These are phyloP conservation scores for Sylvia borin DNA, from an alignment of 2,797 vertebrate species.

Conservation along the genomic window DNA sequence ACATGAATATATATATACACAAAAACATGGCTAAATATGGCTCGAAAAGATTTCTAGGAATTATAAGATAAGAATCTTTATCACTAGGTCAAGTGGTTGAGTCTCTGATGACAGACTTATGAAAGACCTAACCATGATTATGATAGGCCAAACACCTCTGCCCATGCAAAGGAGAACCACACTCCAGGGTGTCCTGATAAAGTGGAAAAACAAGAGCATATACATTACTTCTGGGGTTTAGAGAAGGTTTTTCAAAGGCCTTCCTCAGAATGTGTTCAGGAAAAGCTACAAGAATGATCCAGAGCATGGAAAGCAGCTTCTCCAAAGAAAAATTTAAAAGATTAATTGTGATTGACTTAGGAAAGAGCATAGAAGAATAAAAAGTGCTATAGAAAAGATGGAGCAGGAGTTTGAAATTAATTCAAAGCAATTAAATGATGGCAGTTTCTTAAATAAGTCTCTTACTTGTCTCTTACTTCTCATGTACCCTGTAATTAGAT, in stretches of 20 bases:
- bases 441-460: conserved; percentile 29
- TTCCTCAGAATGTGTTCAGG: not conserved
- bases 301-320: not conserved
- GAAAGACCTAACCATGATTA: not conserved
- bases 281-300: not conserved
- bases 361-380: not conserved
- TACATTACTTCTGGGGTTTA: not conserved
- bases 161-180: not conserved
- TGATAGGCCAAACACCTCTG: not conserved
- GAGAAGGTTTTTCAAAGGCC: not conserved
- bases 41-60: not conserved
- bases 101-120: not conserved
- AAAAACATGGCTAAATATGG: not conserved
- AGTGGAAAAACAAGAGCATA: not conserved
- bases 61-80: not conserved
- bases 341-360: not conserved
- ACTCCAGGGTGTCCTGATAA: not conserved
- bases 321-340: not conserved
- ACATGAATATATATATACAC: not conserved
- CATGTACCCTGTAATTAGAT: not conserved
- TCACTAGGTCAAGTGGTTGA: not conserved
- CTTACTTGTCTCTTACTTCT: not conserved
- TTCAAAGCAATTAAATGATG: conserved; percentile 26
- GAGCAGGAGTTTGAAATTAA: not conserved
- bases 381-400: not conserved